phyloP scores from a whole-genome alignment of 2,113 vertebrate genomes.

The Gasterosteus nipponicus region DNA sequence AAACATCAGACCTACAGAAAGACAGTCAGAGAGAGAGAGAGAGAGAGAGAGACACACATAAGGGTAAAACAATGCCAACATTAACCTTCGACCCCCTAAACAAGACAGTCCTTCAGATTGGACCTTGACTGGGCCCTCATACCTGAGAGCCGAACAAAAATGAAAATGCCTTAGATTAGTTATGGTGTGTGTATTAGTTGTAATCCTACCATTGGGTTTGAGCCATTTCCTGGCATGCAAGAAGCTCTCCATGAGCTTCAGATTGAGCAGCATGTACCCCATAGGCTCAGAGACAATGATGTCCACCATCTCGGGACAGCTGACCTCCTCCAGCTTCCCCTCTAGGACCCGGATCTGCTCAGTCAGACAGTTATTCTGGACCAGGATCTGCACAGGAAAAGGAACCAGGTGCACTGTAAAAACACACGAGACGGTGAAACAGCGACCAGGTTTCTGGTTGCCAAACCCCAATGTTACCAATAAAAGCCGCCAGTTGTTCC shows the following conservation, averaged over 20 bases:
- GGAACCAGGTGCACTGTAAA: neutral
- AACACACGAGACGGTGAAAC: neutral
- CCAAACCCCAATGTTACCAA: neutral
- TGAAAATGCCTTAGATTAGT: neutral
- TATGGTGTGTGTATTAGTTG: neutral
- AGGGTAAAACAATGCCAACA: neutral
- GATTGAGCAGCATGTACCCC: conserved; percentile 85
- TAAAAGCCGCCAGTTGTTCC: too few relatives aligned
- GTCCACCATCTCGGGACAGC: conserved; percentile 81
- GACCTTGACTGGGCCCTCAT: neutral
- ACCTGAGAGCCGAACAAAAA: neutral
- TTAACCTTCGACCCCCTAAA: too few relatives aligned
- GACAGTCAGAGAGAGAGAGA: neutral
- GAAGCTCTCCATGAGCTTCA: conserved; percentile 83
- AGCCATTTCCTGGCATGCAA: conserved; percentile 85
- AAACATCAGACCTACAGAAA: conserved; percentile 83
- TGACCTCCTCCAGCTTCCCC: conserved; percentile 83
- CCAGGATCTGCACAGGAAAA: conserved; percentile 76
- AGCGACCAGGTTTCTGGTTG: neutral
- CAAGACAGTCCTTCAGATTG: neutral
- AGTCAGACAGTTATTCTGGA: conserved; percentile 81
- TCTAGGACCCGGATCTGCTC: conserved; percentile 81
- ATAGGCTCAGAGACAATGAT: conserved; percentile 86
- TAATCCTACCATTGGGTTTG: conserved; percentile 80
- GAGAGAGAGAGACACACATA: neutral